These are phyloP conservation scores for Neoarius graeffei DNA, from an alignment of 2,113 vertebrate species.

Conservation along the genomic window DNA sequence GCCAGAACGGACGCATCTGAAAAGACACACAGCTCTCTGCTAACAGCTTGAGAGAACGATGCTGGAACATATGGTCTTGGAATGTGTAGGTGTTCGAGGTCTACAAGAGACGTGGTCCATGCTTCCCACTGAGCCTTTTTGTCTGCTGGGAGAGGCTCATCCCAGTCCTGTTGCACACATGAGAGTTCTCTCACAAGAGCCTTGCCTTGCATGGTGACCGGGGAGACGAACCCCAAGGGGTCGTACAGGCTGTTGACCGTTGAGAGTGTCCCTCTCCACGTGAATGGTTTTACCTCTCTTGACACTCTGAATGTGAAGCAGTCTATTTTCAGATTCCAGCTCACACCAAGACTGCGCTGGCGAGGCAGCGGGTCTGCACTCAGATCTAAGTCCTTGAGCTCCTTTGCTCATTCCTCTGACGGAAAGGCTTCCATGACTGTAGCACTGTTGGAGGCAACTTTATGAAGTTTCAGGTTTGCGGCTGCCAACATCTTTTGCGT, in stretches of 20 bases:
- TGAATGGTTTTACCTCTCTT: not conserved
- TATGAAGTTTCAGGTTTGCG: not conserved
- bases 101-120: too few relatives aligned
- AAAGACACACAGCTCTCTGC: too few relatives aligned
- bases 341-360: not conserved
- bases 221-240: not conserved
- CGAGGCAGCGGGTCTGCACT: not conserved
- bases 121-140: not conserved
- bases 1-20: constrained; percentile 9
- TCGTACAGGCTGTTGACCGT: constrained; percentile 23
- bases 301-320: constrained; percentile 5
- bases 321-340: not conserved
- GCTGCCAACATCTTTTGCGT: not conserved
- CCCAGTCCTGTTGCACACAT: too few relatives aligned
- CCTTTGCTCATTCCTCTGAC: too few relatives aligned
- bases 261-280: too few relatives aligned
- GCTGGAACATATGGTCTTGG: not conserved
- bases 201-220: constrained; percentile 4
- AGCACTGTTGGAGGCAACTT: not conserved
- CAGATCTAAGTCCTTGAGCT: not conserved
- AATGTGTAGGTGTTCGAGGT: too few relatives aligned
- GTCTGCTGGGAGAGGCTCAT: too few relatives aligned
- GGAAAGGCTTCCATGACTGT: not conserved
- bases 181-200: too few relatives aligned
- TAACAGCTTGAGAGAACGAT: too few relatives aligned